These are phyloP conservation scores for Myoxocephalus aenaeus DNA, from an alignment of 2,797 vertebrate species.

Conservation along the genomic window DNA sequence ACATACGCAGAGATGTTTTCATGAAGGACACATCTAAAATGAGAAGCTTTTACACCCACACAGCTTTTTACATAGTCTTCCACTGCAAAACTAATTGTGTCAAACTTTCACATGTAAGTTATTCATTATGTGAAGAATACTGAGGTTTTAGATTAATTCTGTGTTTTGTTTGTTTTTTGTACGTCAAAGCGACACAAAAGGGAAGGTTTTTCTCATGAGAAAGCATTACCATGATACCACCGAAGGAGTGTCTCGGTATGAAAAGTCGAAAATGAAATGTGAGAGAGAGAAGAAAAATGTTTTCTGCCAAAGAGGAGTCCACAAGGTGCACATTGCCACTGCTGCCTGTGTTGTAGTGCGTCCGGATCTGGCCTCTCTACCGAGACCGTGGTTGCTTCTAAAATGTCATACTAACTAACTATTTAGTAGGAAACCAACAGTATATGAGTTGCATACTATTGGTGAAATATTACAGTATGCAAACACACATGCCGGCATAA, in stretches of 20 bases:
- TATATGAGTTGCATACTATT: too few relatives aligned
- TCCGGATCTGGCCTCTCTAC: background rate
- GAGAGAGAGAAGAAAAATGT: background rate
- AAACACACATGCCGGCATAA: background rate
- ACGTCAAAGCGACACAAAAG: background rate
- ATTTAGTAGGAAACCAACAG: too few relatives aligned
- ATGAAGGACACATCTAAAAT: conserved; percentile 8
- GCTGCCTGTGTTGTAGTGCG: too few relatives aligned
- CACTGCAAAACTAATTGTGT: background rate
- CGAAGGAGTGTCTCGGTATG: background rate
- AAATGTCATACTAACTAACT: too few relatives aligned
- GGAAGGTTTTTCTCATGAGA: background rate
- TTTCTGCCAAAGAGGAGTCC: background rate
- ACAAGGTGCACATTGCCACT: background rate
- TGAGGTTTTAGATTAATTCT: background rate
- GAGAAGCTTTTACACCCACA: conserved; percentile 5
- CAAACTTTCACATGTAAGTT: background rate
- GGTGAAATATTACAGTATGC: background rate
- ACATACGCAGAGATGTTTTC: conserved; percentile 7
- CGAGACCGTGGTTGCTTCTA: too few relatives aligned
- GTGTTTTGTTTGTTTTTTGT: background rate
- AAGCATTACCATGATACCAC: background rate
- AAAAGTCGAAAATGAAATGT: background rate
- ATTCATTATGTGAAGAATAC: background rate
- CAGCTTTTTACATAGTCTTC: background rate